A percentile compares a stretch with the other conserved stretches of the same genome.
Evolutionary conservation across 2,888 invertebrate species (phyloP).

Genomic region (Amiota communis): DNA sequence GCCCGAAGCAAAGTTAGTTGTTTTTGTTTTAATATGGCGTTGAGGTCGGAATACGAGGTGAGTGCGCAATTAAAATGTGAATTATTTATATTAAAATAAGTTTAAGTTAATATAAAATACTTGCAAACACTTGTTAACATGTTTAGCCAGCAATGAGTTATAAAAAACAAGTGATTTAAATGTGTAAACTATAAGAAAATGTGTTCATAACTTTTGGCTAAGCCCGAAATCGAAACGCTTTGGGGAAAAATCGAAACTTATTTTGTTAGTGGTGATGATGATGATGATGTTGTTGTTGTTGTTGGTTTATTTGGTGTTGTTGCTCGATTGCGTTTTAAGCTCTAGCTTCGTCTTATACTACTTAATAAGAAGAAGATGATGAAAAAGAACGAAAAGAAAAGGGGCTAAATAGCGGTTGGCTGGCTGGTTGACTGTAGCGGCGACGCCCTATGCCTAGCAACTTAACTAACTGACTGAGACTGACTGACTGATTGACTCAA

Average conservation of each 20-base stretch:
- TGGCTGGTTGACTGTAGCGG: conserved; percentile 39
- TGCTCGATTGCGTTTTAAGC: conserved; percentile 38
- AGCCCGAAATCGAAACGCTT: not conserved
- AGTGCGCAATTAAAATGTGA: conserved; percentile 56
- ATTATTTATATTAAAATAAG: conserved; percentile 50
- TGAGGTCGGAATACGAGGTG: conserved; percentile 73
- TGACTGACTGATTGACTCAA: not conserved
- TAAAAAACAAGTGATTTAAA: not conserved
- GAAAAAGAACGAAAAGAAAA: conserved; percentile 22
- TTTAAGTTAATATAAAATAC: conserved; percentile 47
- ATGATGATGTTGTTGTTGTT: conserved; percentile 20
- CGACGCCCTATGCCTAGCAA: conserved; percentile 59
- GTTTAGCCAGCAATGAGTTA: conserved; percentile 33
- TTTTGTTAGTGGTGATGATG: not conserved
- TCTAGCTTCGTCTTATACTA: conserved; percentile 1
- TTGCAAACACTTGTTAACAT: conserved; percentile 56
- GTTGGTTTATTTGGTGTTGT: conserved; percentile 53
- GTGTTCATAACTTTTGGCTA: conserved; percentile 16
- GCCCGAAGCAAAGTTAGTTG: conserved; percentile 31
- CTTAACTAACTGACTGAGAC: not conserved
- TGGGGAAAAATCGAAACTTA: conserved; percentile 56
- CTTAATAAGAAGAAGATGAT: conserved; percentile 35
- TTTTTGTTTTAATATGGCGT: conserved; percentile 69
- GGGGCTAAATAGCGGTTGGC: not conserved
- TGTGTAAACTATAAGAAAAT: not conserved